Evolutionary conservation across 2,113 vertebrate genomes (phyloP), one percentile per base, ranked within the genome.

Genomic region (Varanus komodoensis): DNA sequence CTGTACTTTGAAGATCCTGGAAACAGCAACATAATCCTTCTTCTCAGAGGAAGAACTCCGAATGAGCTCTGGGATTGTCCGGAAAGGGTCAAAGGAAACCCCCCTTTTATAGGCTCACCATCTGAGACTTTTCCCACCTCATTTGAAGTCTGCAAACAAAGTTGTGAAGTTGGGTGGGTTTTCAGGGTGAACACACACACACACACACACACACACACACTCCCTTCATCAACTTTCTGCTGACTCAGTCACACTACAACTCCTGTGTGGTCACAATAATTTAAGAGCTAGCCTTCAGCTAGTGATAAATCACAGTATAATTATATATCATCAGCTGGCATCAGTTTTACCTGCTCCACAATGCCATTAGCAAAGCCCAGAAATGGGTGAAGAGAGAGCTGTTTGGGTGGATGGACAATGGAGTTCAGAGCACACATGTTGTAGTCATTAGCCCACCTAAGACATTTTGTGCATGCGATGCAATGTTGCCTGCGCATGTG

Each of bases 231-330:
- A 52, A 71, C 57, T 29, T 44, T n/a, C 29, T 54, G 57, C 34
- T 77, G 71, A 23, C 50, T 44, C 64, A 48, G 57, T 7, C 82
- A 44, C 25, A 27, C 50, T 4, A 15, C 8, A 25, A 77, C 64
- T 17, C 0, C 0, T 38, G 12, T 0, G 0, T 4, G 0, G 82
- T 81, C 44, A 6, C 2, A 32, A 48, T 21, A 27, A 73, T 87
- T 88, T 32, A 82, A 91, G 90, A 12, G 1, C 23, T 44, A 27
- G 79, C 79, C 61, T 38, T 61, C 8, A 8, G 83, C 77, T 2
- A 3, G 25, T 44, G 14, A 74, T 74, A 86, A 90, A 87, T 84
- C 34, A 27, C 0, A 1, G 48, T 21, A 19, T 7, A 38, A 38
- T 44, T 61, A 68, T 3, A 61, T 84, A 82, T 73, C 9, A 44